Conservation (phyloP, 2,797 vertebrate genomes). For the Danio albolineatus region DNA sequence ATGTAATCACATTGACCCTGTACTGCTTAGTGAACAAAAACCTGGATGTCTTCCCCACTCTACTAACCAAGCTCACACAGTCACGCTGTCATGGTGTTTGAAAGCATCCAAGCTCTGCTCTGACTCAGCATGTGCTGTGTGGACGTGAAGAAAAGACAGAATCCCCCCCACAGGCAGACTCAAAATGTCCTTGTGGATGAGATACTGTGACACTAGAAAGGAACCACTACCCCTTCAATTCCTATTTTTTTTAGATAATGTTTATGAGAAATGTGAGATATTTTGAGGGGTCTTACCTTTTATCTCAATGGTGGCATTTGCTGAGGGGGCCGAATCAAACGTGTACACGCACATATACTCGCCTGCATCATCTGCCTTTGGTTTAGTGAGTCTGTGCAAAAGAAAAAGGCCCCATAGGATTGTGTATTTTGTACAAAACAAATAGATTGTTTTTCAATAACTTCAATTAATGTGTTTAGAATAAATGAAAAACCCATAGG, state of each 20-base stretch:
- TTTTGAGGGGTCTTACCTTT: conserved; percentile 82
- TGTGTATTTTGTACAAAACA: background rate
- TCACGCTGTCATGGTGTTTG: conserved; percentile 26
- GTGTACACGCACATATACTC: conserved; percentile 93
- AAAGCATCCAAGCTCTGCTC: conserved; percentile 1
- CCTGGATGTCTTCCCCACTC: background rate
- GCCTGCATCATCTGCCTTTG: conserved; percentile 88
- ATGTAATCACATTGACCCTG: background rate
- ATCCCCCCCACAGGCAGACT: conserved; percentile 1
- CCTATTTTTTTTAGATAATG: background rate
- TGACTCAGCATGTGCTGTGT: conserved; percentile 33
- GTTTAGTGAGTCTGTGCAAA: conserved; percentile 86
- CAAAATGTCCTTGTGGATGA: background rate
- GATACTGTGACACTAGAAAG: background rate
- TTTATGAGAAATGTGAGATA: background rate
- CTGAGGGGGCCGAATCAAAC: conserved; percentile 80
- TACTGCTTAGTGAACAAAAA: background rate
- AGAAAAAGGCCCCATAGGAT: background rate
- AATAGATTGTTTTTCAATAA: background rate
- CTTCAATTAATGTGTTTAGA: background rate
- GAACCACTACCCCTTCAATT: background rate
- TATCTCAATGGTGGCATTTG: conserved; percentile 93
- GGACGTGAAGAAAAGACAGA: conserved; percentile 19
- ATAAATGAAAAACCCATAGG: background rate
- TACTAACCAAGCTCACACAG: background rate